Conservation (phyloP, 2,888 invertebrate species). For the Scaptomyza parva region DNA sequence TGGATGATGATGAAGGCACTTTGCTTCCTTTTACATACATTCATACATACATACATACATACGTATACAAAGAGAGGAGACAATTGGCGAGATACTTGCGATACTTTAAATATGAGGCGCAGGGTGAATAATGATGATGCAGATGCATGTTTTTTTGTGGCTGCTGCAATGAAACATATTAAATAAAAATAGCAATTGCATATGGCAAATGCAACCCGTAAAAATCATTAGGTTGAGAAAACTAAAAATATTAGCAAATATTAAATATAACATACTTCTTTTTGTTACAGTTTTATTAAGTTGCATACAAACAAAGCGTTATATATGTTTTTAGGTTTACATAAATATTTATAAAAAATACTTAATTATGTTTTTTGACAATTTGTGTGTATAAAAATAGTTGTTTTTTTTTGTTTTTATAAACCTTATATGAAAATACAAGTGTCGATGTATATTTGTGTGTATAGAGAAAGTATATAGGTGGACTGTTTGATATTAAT, state of each 20-base stretch:
- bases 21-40: conserved; percentile 10
- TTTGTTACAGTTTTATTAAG: conserved; percentile 75
- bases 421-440: conserved; percentile 51
- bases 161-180: conserved; percentile 72
- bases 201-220: conserved; percentile 33
- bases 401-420: conserved; percentile 21
- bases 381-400: conserved; percentile 73
- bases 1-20: conserved; percentile 45
- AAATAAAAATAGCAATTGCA: conserved; percentile 53
- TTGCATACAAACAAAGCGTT: conserved; percentile 76
- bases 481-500: conserved; percentile 28
- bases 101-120: conserved; percentile 67
- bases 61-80: conserved; percentile 8
- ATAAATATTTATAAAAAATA: conserved; percentile 58
- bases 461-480: conserved; percentile 19
- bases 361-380: conserved; percentile 59
- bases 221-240: conserved; percentile 26
- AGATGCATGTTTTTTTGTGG: conserved; percentile 44
- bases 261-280: conserved; percentile 55
- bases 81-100: conserved; percentile 48
- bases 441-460: conserved; percentile 25
- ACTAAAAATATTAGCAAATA: not conserved
- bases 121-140: conserved; percentile 59
- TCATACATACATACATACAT: conserved; percentile 8
- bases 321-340: conserved; percentile 41